Conservation (phyloP, 2,113 vertebrate genomes). For the Paracanthobrama guichenoti region DNA sequence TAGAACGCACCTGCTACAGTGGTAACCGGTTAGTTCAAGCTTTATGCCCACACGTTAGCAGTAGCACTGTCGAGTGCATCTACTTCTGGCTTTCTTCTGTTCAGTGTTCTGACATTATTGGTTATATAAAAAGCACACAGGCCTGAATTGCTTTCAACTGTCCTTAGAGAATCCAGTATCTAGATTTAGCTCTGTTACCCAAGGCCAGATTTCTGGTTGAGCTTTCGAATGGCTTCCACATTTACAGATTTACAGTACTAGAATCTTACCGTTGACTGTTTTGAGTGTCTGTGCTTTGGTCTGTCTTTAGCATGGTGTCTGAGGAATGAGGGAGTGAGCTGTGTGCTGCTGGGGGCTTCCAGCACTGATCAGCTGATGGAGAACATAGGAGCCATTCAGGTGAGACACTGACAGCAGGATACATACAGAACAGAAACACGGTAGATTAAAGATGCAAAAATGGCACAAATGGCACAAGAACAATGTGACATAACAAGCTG, state of each 20-base stretch:
- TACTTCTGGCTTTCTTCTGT: conserved; percentile 7
- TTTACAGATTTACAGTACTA: conserved; percentile 22
- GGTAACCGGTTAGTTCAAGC: not conserved
- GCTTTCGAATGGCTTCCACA: not conserved
- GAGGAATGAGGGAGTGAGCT: conserved; percentile 86
- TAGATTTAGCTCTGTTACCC: not conserved
- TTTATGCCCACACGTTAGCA: not conserved
- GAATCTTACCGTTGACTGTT: conserved; percentile 26
- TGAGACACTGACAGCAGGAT: conserved; percentile 58
- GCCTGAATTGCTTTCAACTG: not conserved
- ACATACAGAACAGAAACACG: not conserved
- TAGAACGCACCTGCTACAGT: not conserved
- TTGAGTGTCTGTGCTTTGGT: conserved; percentile 17
- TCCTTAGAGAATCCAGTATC: not conserved
- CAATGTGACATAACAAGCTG: not conserved
- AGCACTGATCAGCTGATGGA: conserved; percentile 87
- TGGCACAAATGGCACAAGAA: not conserved
- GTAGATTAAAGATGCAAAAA: not conserved
- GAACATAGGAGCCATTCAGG: conserved; percentile 90
- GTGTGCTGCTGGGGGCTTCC: conserved; percentile 84
- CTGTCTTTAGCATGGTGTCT: conserved; percentile 82
- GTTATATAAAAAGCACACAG: not conserved
- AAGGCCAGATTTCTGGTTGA: not conserved
- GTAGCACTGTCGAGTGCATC: not conserved
- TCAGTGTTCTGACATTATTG: conserved; percentile 3